Conservation (phyloP, 1,140 invertebrate species). For the Drosophila nikananu region DNA sequence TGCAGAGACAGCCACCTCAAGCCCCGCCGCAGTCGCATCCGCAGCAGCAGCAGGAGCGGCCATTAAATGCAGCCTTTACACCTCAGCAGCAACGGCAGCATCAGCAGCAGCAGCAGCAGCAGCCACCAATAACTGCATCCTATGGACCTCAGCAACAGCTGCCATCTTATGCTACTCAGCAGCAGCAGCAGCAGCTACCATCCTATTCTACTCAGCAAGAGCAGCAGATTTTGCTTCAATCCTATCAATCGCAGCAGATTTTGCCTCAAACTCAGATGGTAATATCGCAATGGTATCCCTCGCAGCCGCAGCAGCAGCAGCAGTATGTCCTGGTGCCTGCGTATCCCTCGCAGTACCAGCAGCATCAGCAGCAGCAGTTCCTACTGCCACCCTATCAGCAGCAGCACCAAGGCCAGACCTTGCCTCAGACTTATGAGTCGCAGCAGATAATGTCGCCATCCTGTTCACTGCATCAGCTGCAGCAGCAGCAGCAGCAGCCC, state of each 20-base stretch:
- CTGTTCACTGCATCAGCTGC: not conserved
- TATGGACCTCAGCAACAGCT: not conserved
- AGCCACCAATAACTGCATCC: not conserved
- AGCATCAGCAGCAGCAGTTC: not conserved
- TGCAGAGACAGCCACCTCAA: not conserved
- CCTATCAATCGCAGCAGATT: not conserved
- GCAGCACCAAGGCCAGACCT: not conserved
- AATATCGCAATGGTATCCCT: not conserved
- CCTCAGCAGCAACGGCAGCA: not conserved
- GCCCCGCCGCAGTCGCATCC: not conserved
- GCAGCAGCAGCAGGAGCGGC: not conserved
- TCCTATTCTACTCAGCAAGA: not conserved
- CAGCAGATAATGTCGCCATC: not conserved
- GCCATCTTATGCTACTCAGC: no score
- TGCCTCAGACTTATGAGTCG: not conserved
- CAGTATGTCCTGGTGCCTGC: not conserved
- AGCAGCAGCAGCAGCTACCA: not conserved
- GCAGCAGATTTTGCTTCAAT: not conserved
- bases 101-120: not conserved
- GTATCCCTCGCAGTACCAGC: not conserved
- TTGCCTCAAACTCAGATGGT: not conserved
- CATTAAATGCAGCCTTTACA: not conserved
- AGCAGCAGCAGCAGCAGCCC: not conserved
- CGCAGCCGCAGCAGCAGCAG: not conserved
- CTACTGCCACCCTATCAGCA: not conserved